Evolutionary conservation across 2,113 vertebrate genomes (phyloP), one percentile per base, ranked within the genome.

Genomic region (Pogonocichla stellata): DNA sequence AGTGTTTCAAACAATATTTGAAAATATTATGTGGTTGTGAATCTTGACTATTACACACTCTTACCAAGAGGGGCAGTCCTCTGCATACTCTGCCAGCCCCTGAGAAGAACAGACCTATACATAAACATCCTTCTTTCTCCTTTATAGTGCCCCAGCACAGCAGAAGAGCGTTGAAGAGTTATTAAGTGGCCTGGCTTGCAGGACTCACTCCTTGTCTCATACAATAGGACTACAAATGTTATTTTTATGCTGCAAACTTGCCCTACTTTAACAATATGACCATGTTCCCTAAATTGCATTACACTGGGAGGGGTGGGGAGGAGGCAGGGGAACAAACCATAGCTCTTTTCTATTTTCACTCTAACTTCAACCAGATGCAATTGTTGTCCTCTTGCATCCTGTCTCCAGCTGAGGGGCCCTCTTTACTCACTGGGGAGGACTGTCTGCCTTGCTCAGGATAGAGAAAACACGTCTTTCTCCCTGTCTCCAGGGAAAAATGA

Each of bases 11-110:
- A 94, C 82, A 90, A 26, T 28, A 82, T 54, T 69, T 82, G 50
- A 80, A 96, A 95, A 93, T 80, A 93, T 72, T 72, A 88, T 19
- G 79, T 92, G 81, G 62, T 38, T 92, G 71, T 90, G 85, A 93
- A 88, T 66, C 54, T 77, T 83, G 45, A 62, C 54, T 69, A 20
- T 51, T 72, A 72, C 10, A 80, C 5, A 33, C 40, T 65, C 50
- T 62, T 92, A 80, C 36, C 29, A 80, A 56, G 45, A 64, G 56
- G 57, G 28, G 70, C 70, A 75, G 70, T 57, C 58, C 79, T 93
- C 69, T 57, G 70, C 23, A 69, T 18, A n/a, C 50, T 65, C 53
- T 6, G 7, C n/a, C 45, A 45, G 31, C 13, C 43, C 28, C 36
- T 25, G 23, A 86, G 74, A 86, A 73, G 48, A 31, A 28, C 53